Percentiles rank a stretch among this genome's conserved stretches.
phyloP scores from a whole-genome alignment of 2,888 invertebrate genomes.

The Salticus scenicus region DNA sequence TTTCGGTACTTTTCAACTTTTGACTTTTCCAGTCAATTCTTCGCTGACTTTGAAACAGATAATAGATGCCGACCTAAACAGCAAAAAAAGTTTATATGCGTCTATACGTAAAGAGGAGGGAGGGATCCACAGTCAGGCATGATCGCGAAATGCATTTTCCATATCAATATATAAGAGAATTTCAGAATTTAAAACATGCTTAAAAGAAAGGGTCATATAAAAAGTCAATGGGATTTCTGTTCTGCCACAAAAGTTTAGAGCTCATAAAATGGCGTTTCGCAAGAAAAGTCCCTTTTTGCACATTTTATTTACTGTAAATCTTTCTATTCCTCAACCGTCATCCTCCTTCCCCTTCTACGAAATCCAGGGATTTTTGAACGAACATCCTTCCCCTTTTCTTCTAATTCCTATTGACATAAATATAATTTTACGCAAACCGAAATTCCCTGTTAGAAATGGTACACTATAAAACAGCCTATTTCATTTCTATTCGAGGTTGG shows the following conservation, averaged over 20 bases:
- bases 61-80: too few species aligned
- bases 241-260: not conserved
- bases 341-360: too few species aligned
- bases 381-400: not conserved
- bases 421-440: conserved; percentile 61
- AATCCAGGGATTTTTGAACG: not conserved
- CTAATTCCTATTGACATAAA: conserved; percentile 41
- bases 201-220: not conserved
- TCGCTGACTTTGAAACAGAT: too few species aligned
- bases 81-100: too few species aligned
- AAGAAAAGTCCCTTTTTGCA: not conserved
- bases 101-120: too few species aligned
- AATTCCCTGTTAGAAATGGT: conserved; percentile 39
- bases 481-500: not conserved
- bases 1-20: too few species aligned
- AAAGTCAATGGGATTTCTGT: not conserved
- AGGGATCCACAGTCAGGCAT: too few species aligned
- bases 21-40: too few species aligned
- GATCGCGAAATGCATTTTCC: too few species aligned
- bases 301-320: not conserved
- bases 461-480: conserved; percentile 49
- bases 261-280: not conserved
- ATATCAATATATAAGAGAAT: not conserved
- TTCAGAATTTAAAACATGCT: not conserved
- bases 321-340: not conserved